Conservation (phyloP, 2,888 invertebrate species). For the Chaitophorus viminalis region DNA sequence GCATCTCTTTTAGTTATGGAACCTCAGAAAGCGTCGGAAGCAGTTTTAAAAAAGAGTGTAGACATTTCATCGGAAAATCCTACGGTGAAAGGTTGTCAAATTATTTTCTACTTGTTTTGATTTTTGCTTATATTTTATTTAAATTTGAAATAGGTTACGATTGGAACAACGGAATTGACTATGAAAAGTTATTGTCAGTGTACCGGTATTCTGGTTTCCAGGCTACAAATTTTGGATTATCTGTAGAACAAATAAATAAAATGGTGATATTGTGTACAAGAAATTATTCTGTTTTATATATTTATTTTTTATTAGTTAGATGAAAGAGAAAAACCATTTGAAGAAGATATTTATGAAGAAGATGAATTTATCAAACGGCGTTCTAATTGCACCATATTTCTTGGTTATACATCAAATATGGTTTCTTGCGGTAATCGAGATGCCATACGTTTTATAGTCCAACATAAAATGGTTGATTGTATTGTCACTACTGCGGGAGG, state of each 20-base stretch:
- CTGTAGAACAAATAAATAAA: slow-evolving; percentile 89
- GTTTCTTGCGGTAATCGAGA: slow-evolving; percentile 95
- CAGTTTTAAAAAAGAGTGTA: slow-evolving; percentile 78
- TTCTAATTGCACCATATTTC: slow-evolving; percentile 91
- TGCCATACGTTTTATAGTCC: slow-evolving; percentile 84
- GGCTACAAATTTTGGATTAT: slow-evolving; percentile 92
- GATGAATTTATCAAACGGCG: slow-evolving; percentile 83
- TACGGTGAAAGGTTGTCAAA: slow-evolving; percentile 71
- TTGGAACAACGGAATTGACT: slow-evolving; percentile 90
- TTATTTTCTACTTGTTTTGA: slow-evolving; percentile 5
- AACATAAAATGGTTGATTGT: slow-evolving; percentile 91
- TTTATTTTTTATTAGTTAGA: slow-evolving; percentile 32
- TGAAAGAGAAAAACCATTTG: slow-evolving; percentile 58
- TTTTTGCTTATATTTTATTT: slow-evolving; percentile 21
- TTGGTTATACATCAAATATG: slow-evolving; percentile 97
- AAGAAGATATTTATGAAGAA: slow-evolving; percentile 70
- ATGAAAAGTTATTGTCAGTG: slow-evolving; percentile 82
- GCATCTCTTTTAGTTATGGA: slow-evolving; percentile 43
- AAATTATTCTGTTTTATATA: neutral
- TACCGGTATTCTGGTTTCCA: slow-evolving; percentile 93
- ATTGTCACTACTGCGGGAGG: slow-evolving; percentile 98
- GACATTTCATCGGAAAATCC: slow-evolving; percentile 76
- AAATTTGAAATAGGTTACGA: slow-evolving; percentile 79
- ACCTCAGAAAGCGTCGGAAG: slow-evolving; percentile 72
- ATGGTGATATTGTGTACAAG: slow-evolving; percentile 74